phyloP scores from a whole-genome alignment of 2,797 vertebrate species.

The Picus viridis region DNA sequence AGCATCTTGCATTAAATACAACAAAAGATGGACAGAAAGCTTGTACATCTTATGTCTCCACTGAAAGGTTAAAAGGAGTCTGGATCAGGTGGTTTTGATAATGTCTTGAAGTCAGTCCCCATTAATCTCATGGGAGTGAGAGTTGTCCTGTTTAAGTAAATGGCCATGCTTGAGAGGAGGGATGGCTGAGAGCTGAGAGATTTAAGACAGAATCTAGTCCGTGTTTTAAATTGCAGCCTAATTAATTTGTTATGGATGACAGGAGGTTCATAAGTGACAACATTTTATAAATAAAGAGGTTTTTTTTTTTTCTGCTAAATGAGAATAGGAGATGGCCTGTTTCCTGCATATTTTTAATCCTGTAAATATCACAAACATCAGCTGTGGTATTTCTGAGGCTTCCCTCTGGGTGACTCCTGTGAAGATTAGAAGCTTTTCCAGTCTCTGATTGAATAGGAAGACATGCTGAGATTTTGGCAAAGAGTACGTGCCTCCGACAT shows the following conservation, averaged over 20 bases:
- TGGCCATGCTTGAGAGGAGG: neutral
- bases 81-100: neutral
- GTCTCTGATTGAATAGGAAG: constrained; percentile 5
- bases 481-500: neutral
- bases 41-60: neutral
- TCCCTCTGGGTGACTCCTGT: constrained; percentile 24
- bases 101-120: neutral
- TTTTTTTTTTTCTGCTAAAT: neutral
- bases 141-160: neutral
- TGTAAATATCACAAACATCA: constrained; percentile 9
- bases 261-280: neutral
- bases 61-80: neutral
- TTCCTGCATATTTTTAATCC: constrained; percentile 37
- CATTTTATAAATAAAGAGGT: neutral
- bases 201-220: neutral
- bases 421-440: constrained; percentile 49
- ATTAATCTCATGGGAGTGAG: neutral
- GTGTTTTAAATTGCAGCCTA: neutral
- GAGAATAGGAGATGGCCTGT: neutral
- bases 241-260: neutral
- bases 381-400: constrained; percentile 29
- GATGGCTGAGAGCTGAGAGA: neutral
- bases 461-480: constrained; percentile 50
- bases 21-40: neutral
- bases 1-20: neutral